These are phyloP conservation scores for Pterocles burchelli DNA, from an alignment of 2,113 vertebrate species.

Conservation along the genomic window DNA sequence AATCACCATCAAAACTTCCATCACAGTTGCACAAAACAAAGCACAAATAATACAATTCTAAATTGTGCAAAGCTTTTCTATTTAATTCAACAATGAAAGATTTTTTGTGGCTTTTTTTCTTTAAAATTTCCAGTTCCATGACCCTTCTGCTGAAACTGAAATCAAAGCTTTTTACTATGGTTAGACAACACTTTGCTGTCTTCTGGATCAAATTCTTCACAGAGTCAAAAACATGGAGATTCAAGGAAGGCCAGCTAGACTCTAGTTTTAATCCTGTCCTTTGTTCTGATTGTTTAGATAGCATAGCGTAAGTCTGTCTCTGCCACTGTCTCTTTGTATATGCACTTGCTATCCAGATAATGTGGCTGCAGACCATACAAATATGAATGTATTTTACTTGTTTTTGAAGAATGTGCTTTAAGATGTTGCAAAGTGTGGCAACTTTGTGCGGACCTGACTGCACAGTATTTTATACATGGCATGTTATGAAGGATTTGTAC, in stretches of 20 bases:
- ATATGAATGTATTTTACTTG: not conserved
- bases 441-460: not conserved
- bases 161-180: not conserved
- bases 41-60: not conserved
- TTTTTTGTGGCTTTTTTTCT: not conserved
- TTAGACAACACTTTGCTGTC: not conserved
- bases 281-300: not conserved
- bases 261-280: not conserved
- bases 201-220: not conserved
- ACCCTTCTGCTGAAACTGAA: not conserved
- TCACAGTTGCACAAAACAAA: not conserved
- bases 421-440: accelerated
- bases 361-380: not conserved
- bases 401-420: not conserved
- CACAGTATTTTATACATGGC: not conserved
- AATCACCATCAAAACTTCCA: not conserved
- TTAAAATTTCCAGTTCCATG: not conserved
- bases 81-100: not conserved
- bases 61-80: not conserved
- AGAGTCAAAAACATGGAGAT: not conserved
- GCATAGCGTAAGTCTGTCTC: not conserved
- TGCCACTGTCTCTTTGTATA: not conserved
- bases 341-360: not conserved
- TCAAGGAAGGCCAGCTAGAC: not conserved
- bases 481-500: not conserved